Evolutionary conservation across 2,888 invertebrate species (phyloP).

Genomic region (Axea sp.): DNA sequence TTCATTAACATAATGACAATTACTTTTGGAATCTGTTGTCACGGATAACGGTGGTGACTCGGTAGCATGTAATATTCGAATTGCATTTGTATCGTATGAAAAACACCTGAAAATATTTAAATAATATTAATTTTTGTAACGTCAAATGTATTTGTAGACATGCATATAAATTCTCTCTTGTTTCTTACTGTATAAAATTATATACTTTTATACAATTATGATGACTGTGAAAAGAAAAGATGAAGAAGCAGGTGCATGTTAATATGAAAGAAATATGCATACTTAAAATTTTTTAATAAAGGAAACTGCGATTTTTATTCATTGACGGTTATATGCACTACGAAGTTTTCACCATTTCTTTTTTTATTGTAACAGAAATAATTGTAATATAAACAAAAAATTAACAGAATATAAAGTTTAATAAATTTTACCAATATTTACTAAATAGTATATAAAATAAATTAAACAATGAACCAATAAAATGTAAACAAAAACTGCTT

Average conservation of each 20-base stretch:
- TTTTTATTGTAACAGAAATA: too few relatives aligned
- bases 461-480: too few relatives aligned
- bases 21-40: slow-evolving; percentile 78
- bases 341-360: too few relatives aligned
- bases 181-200: slow-evolving; percentile 7
- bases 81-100: slow-evolving; percentile 85
- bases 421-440: too few relatives aligned
- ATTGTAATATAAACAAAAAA: too few relatives aligned
- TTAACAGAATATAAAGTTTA: too few relatives aligned
- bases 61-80: slow-evolving; percentile 81
- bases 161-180: slow-evolving; percentile 23
- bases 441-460: too few relatives aligned
- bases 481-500: too few relatives aligned
- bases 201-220: slow-evolving; percentile 9
- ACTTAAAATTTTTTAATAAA: too few relatives aligned
- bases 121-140: slow-evolving; percentile 10
- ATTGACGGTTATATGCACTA: too few relatives aligned
- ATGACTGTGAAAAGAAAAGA: slow-evolving; percentile 27
- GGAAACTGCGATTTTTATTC: too few relatives aligned
- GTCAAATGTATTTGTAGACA: slow-evolving; percentile 35
- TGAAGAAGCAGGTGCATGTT: slow-evolving; percentile 27
- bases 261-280: slow-evolving; percentile 22
- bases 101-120: slow-evolving; percentile 83
- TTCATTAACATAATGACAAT: slow-evolving; percentile 40
- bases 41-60: slow-evolving; percentile 80